Evolutionary conservation across 2,888 invertebrate genomes (phyloP), one percentile per base, ranked within the genome.

Genomic region (Hemicrepidius hirtus): DNA sequence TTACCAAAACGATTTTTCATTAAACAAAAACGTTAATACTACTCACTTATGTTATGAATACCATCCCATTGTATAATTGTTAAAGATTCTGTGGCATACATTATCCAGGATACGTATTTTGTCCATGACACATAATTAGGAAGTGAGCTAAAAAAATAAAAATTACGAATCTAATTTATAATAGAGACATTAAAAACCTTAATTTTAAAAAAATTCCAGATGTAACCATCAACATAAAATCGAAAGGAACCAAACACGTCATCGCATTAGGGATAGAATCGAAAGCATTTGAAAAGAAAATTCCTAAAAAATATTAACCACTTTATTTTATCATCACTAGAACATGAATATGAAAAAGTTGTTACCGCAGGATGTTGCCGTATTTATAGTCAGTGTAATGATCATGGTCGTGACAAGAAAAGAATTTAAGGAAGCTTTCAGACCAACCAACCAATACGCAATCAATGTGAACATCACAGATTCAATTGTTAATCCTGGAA

Each of bases 401-500:
- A 93, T 88, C 72, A 93, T 85, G 28, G 92, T 87, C 0, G 95
- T 94, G 80, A 93, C 89, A 1, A 90, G 84, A 82, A 94, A 93
- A 7, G 94, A 93, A 82, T 92, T 91, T 10, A 90, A 75, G 0
- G 92, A 91, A 59, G 88, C 85, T 59, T 93, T 88, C 7, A 96
- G 87, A n/a, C 96, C 97, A 5, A 95, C 92, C 80, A 97, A 88
- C 93, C 94, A 97, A 86, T 98, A 98, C 68, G 94, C 91, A 79
- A 97, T 92, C 53, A 92, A 84, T 0, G 92, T 92, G 87, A 97
- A 97, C 64, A 97, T 81, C 4, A 95, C 82, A 0, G 97, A 95
- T 81, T 97, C 95, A 13, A 96, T 80, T 68, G 97, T 89, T 82
- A 96, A 89, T 35, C 95, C 95, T 5, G 98, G 97, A 73, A 95